Conservation (phyloP, 2,797 vertebrate genomes). For the Glossophaga mutica region DNA sequence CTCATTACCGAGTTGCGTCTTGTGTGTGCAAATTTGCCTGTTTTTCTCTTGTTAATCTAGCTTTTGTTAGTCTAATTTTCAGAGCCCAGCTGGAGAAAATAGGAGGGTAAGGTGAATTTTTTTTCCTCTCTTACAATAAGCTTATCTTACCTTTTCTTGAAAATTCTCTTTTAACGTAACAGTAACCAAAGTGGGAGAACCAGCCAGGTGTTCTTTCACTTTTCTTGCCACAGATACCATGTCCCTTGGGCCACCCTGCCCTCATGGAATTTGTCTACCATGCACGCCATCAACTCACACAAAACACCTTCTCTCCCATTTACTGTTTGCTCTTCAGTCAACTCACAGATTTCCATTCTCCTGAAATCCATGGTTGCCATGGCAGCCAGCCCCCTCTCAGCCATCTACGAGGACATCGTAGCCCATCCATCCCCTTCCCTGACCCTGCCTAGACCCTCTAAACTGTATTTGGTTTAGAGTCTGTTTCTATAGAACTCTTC, state of each 20-base stretch:
- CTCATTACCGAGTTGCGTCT: neutral
- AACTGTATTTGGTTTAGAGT: neutral
- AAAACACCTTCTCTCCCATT: neutral
- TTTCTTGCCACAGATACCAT: neutral
- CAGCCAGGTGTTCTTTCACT: neutral
- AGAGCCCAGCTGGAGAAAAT: neutral
- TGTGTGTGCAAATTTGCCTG: neutral
- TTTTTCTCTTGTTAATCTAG: neutral
- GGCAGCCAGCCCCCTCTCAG: neutral
- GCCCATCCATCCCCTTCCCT: no score
- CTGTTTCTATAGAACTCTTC: neutral
- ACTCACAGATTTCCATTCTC: neutral
- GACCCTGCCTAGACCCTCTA: no score
- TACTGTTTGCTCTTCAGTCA: neutral
- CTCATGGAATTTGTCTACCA: neutral
- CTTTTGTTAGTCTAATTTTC: neutral
- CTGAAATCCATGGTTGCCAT: neutral
- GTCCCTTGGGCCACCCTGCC: neutral
- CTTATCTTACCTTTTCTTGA: neutral
- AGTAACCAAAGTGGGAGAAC: neutral
- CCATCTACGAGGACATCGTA: neutral
- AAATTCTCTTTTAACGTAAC: neutral
- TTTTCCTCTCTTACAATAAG: neutral
- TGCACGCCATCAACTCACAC: neutral
- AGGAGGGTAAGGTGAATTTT: neutral